Percentiles rank a stretch among this genome's conserved stretches.
These are phyloP conservation scores for Beris morrisii DNA, from an alignment of 2,888 invertebrate genomes.

Conservation along the genomic window DNA sequence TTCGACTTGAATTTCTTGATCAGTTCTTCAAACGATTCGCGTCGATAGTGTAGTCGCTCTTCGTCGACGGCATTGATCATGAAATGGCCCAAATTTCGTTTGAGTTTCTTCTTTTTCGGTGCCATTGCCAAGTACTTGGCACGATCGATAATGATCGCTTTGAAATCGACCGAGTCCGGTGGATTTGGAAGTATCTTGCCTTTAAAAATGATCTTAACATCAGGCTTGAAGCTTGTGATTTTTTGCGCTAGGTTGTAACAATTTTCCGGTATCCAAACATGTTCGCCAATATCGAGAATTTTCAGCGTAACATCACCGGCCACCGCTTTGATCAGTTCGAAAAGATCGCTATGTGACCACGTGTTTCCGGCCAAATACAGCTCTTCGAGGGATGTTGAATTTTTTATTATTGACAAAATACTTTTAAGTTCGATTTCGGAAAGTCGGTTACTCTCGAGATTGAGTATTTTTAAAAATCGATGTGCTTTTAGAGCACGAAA, in stretches of 20 bases:
- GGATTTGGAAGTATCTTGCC: slow-evolving; percentile 35
- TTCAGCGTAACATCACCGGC: slow-evolving; percentile 10
- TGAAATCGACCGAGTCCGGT: slow-evolving; percentile 35
- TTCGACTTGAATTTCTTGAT: slow-evolving; percentile 17
- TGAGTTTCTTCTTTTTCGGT: slow-evolving; percentile 37
- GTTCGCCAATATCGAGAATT: slow-evolving; percentile 33
- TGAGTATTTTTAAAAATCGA: slow-evolving; percentile 19
- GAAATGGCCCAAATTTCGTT: slow-evolving; percentile 36
- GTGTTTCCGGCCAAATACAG: slow-evolving; percentile 38
- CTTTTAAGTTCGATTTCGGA: slow-evolving; percentile 10
- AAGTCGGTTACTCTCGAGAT: slow-evolving; percentile 35
- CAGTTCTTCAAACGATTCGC: slow-evolving; percentile 20
- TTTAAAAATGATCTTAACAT: slow-evolving; percentile 33
- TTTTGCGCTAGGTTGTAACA: slow-evolving; percentile 14
- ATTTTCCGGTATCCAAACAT: slow-evolving; percentile 28
- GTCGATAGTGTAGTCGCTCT: not conserved
- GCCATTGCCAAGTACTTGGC: slow-evolving; percentile 37
- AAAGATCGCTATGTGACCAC: slow-evolving; percentile 7
- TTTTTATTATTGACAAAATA: slow-evolving; percentile 22
- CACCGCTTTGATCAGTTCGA: slow-evolving; percentile 24
- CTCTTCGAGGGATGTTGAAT: slow-evolving; percentile 27
- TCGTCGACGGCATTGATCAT: slow-evolving; percentile 19
- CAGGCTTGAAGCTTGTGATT: not conserved
- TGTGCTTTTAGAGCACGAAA: slow-evolving; percentile 19
- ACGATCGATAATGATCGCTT: slow-evolving; percentile 34